Conservation (phyloP, 2,113 vertebrate genomes). For the Centropus bengalensis region DNA sequence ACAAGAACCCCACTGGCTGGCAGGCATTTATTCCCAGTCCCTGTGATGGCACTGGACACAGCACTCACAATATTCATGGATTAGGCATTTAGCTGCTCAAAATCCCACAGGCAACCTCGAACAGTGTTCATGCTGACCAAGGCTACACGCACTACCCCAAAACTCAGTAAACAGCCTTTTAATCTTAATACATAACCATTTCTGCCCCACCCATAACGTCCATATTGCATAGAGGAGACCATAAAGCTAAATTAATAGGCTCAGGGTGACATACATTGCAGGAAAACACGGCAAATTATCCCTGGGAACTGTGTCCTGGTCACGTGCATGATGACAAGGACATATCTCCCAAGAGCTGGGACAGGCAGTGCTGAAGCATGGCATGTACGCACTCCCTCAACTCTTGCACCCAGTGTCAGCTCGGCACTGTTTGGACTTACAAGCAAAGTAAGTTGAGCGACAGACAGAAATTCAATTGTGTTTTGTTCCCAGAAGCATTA, state of each 20-base stretch:
- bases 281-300: not conserved
- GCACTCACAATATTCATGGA: not conserved
- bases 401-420: not conserved
- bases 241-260: not conserved
- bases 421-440: not conserved
- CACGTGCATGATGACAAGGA: fast-evolving
- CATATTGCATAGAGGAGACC: not conserved
- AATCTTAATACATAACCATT: not conserved
- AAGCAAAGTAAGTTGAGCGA: not conserved
- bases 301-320: fast-evolving
- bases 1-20: not conserved
- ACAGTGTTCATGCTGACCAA: not conserved
- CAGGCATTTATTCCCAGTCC: fast-evolving
- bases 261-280: fast-evolving
- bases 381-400: fast-evolving
- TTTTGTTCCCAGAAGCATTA: not conserved
- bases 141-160: not conserved
- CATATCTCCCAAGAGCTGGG: not conserved
- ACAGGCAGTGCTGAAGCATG: not conserved
- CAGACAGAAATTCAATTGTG: not conserved
- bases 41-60: not conserved
- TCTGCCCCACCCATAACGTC: not conserved
- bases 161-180: not conserved
- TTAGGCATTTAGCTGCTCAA: not conserved
- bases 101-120: not conserved